These are phyloP conservation scores for Drosophila subsilvestris DNA, from an alignment of 2,888 invertebrate genomes.

Conservation along the genomic window DNA sequence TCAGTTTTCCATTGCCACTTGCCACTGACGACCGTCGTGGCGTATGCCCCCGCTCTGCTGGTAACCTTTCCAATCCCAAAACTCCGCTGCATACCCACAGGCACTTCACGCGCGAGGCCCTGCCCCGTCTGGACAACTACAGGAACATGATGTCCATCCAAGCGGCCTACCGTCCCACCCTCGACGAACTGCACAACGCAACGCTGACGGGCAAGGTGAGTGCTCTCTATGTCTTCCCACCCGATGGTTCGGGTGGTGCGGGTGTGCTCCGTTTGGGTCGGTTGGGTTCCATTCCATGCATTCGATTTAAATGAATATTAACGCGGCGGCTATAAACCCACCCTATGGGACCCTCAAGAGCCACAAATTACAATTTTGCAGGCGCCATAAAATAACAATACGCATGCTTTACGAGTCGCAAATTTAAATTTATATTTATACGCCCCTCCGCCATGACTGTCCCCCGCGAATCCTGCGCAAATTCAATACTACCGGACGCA, in stretches of 20 bases:
- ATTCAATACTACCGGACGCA: constrained; percentile 24
- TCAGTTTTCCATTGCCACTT: constrained; percentile 72
- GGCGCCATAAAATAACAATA: constrained; percentile 44
- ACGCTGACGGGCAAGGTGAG: constrained; percentile 91
- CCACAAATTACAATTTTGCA: constrained; percentile 47
- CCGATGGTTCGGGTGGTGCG: too few relatives aligned
- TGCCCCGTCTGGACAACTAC: constrained; percentile 95
- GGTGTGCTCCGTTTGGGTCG: neutral
- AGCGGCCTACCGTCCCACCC: constrained; percentile 93
- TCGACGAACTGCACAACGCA: constrained; percentile 95
- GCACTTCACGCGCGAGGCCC: constrained; percentile 93
- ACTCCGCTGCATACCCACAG: constrained; percentile 82
- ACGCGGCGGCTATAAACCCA: constrained; percentile 30
- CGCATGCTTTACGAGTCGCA: constrained; percentile 33
- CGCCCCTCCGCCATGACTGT: neutral
- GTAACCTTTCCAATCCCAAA: constrained; percentile 2
- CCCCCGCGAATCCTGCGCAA: constrained; percentile 5
- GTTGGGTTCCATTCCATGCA: neutral
- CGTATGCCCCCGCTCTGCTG: neutral
- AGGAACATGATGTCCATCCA: constrained; percentile 94
- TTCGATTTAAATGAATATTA: constrained; percentile 39
- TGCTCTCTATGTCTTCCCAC: constrained; percentile 8
- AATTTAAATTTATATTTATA: constrained; percentile 46
- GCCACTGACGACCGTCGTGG: too few relatives aligned
- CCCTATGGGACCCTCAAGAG: constrained; percentile 8